A percentile compares a stretch with the other conserved stretches of the same genome.
Evolutionary conservation across 2,113 vertebrate genomes (phyloP).

Genomic region (Pitta sordida): DNA sequence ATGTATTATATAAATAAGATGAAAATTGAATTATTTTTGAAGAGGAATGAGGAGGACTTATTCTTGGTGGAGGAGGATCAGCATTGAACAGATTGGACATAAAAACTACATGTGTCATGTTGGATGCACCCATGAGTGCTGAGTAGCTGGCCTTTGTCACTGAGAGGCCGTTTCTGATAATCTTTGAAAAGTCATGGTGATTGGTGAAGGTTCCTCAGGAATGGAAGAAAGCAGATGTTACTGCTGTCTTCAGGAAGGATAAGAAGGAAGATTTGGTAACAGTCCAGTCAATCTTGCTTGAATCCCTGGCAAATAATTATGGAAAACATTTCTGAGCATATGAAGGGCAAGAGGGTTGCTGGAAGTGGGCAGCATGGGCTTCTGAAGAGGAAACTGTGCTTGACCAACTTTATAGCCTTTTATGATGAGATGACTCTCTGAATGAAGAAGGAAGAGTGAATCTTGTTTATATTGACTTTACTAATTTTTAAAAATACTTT

Average conservation of each 20-base stretch:
- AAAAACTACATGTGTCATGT: neutral
- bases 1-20: neutral
- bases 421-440: neutral
- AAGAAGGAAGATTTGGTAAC: neutral
- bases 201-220: neutral
- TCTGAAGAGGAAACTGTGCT: neutral
- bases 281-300: neutral
- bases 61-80: neutral
- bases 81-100: neutral
- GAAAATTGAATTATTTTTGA: neutral
- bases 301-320: neutral
- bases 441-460: neutral
- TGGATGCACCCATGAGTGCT: neutral
- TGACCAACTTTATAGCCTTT: neutral
- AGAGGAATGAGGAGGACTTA: neutral
- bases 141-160: neutral
- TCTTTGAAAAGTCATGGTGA: neutral
- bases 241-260: neutral
- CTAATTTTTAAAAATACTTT: neutral
- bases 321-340: neutral
- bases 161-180: neutral
- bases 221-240: neutral
- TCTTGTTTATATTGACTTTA: neutral
- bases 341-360: neutral
- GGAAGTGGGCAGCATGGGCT: neutral